Evolutionary conservation across 1,140 invertebrate genomes (phyloP).

Genomic region (Drosophila sucinea): DNA sequence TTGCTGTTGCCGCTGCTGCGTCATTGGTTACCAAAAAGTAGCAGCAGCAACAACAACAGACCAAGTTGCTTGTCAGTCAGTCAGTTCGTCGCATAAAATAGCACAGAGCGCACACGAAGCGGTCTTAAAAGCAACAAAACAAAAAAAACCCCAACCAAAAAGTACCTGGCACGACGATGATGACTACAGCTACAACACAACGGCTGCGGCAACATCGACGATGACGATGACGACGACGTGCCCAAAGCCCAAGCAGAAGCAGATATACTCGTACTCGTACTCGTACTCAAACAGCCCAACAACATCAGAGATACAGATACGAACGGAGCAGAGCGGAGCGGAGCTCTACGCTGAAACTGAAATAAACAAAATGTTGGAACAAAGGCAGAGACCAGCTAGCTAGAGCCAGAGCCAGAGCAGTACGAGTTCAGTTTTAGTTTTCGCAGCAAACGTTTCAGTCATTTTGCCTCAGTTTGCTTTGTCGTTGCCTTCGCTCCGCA

Average conservation of each 20-base stretch:
- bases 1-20: slow-evolving; percentile 29
- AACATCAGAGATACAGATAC: slow-evolving; percentile 73
- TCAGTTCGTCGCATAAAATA: slow-evolving; percentile 74
- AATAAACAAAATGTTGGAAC: slow-evolving; percentile 79
- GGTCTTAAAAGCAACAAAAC: slow-evolving; percentile 48
- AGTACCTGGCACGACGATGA: slow-evolving; percentile 52
- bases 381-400: slow-evolving; percentile 38
- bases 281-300: slow-evolving; percentile 36
- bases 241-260: slow-evolving; percentile 28
- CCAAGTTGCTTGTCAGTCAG: slow-evolving; percentile 44
- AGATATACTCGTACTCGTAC: slow-evolving; percentile 4
- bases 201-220: slow-evolving; percentile 58
- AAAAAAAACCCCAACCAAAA: slow-evolving; percentile 62
- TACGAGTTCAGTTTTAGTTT: slow-evolving; percentile 77
- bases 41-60: slow-evolving; percentile 47
- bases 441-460: slow-evolving; percentile 65
- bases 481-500: slow-evolving; percentile 57
- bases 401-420: slow-evolving; percentile 31
- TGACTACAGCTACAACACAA: slow-evolving; percentile 15
- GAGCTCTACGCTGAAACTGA: slow-evolving; percentile 47
- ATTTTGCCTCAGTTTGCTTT: slow-evolving; percentile 59
- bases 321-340: slow-evolving; percentile 14
- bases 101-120: slow-evolving; percentile 73
- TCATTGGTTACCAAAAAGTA: slow-evolving; percentile 48
- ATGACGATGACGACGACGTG: slow-evolving; percentile 30